Percentiles rank a stretch among this genome's conserved stretches.
Evolutionary conservation across 2,113 vertebrate species (phyloP).

Genomic region (Misgurnus anguillicaudatus): DNA sequence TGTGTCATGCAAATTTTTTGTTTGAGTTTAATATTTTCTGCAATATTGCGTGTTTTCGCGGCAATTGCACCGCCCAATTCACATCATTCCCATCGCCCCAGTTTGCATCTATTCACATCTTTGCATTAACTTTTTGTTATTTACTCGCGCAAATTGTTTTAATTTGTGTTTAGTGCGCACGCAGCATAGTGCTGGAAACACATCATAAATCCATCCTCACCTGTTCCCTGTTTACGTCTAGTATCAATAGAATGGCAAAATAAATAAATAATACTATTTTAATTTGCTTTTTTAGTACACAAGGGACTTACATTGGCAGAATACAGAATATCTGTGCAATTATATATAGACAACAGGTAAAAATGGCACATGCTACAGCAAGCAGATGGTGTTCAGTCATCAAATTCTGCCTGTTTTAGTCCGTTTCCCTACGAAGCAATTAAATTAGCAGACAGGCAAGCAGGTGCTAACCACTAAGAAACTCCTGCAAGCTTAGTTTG

Average conservation of each 20-base stretch:
- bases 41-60: too few relatives aligned
- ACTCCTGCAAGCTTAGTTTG: slow-evolving; percentile 31
- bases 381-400: slow-evolving; percentile 57
- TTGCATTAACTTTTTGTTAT: too few relatives aligned
- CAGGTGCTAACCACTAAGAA: slow-evolving; percentile 50
- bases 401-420: slow-evolving; percentile 30
- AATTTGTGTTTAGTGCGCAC: too few relatives aligned
- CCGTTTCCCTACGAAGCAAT: slow-evolving; percentile 52
- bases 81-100: too few relatives aligned
- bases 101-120: too few relatives aligned
- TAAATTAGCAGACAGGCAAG: slow-evolving; percentile 50
- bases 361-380: slow-evolving; percentile 32
- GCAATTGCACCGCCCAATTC: too few relatives aligned
- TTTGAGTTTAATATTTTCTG: too few relatives aligned
- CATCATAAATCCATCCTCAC: too few relatives aligned
- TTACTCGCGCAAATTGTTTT: too few relatives aligned
- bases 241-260: background rate
- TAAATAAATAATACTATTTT: slow-evolving; percentile 21
- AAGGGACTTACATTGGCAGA: slow-evolving; percentile 25
- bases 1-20: too few relatives aligned
- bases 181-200: too few relatives aligned
- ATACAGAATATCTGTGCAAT: background rate
- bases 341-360: slow-evolving; percentile 23
- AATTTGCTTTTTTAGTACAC: slow-evolving; percentile 31
- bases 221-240: too few relatives aligned